Base-by-base conservation (phyloP, 2,113 vertebrate species). In the Menura novaehollandiae region DNA sequence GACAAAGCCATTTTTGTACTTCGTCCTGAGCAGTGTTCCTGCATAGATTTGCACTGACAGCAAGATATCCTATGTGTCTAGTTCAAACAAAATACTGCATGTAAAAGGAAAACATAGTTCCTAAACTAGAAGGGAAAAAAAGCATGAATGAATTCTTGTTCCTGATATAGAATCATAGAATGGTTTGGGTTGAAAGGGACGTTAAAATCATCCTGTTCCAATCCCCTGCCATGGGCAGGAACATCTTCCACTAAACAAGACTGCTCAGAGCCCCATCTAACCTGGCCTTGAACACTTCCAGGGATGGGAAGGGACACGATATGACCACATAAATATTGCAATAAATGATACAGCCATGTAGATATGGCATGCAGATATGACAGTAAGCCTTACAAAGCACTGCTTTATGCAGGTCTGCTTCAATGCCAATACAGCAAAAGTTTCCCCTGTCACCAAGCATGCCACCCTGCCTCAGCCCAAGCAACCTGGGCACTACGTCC, bases 401-500 rank as follows among this genome's bases (percentile, higher is more conserved):
- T 44, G 33, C n/a, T 43, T 60, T 47, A 17, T 47, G 56, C 15
- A 20, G 21, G 14, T 30, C 15, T 43, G 27, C 28, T 88, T 74
- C 64, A 52, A 3, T 74, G 74, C 51, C 27, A 59, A 74, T 0
- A 3, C 44, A 66, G 46, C 30, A 39, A 64, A 37, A 58, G 84
- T 35, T 43, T 47, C 51, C 49, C 9, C 56, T 37, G 47, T 10
- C 37, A 14, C 5, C 37, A 66, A 28, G n/a, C 1, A 0, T 37
- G 15, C 18, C n/a, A 37, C 14, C 37, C 27, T 49, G 51, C 59
- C 47, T 49, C 60, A 58, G 47, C 39, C 41, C 4, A 1, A 27
- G 49, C 52, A 52, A 6, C 12, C 30, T 0, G 0, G 23, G 27
- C 2, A 1, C 26, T 62, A 35, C 15, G 24, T 76, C 51, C 68